Percentiles rank a stretch among this genome's conserved stretches.
phyloP scores from a whole-genome alignment of 2,113 vertebrate genomes.

The Apus apus region DNA sequence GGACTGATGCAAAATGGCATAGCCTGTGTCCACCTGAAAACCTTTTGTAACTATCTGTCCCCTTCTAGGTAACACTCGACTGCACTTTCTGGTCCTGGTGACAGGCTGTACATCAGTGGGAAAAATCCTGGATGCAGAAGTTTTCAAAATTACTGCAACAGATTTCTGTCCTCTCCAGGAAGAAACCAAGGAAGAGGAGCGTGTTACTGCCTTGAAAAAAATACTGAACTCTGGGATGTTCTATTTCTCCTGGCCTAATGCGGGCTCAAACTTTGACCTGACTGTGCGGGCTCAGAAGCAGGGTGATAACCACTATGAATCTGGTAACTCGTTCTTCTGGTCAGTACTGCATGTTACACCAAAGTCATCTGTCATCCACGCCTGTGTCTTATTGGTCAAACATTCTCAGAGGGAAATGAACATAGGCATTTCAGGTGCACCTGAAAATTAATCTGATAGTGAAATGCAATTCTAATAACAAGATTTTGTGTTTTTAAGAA shows the following conservation, averaged over 20 bases:
- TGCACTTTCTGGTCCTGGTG: slow-evolving; percentile 83
- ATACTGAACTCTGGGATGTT: slow-evolving; percentile 81
- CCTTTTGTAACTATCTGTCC: slow-evolving; percentile 33
- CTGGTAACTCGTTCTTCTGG: slow-evolving; percentile 82
- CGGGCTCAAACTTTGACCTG: slow-evolving; percentile 79
- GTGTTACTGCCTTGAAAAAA: slow-evolving; percentile 73
- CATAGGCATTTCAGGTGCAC: not conserved
- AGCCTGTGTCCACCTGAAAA: slow-evolving; percentile 8
- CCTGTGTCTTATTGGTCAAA: not conserved
- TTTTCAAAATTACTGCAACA: slow-evolving; percentile 81
- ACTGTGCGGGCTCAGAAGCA: slow-evolving; percentile 81
- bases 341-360: slow-evolving; percentile 56
- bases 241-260: slow-evolving; percentile 80
- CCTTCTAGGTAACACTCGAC: slow-evolving; percentile 69
- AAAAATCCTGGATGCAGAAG: slow-evolving; percentile 80
- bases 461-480: not conserved
- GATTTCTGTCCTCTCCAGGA: slow-evolving; percentile 82
- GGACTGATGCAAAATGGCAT: not conserved
- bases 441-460: not conserved
- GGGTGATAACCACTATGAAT: slow-evolving; percentile 67
- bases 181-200: slow-evolving; percentile 78
- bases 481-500: not conserved
- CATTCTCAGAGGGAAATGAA: not conserved
- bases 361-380: not conserved
- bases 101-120: slow-evolving; percentile 81